These are phyloP conservation scores for Clivina fossor DNA, from an alignment of 2,888 invertebrate species.

Conservation along the genomic window DNA sequence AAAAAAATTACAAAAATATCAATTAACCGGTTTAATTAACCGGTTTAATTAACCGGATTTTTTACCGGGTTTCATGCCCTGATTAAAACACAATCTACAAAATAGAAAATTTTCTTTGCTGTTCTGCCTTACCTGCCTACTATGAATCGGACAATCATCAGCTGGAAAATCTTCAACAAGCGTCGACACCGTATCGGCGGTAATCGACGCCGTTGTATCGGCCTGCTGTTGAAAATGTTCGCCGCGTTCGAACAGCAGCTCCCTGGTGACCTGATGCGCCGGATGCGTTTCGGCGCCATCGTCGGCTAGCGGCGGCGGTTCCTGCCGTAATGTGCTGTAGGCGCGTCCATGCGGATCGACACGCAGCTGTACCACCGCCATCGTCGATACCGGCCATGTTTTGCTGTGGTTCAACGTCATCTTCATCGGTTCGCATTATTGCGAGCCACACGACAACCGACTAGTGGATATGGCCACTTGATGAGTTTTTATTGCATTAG, in stretches of 20 bases:
- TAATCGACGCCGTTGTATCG: not conserved
- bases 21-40: no score
- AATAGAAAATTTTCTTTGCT: no score
- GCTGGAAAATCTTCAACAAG: slow-evolving; percentile 13
- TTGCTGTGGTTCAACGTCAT: slow-evolving; percentile 54
- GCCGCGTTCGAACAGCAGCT: not conserved
- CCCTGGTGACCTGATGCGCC: slow-evolving; percentile 7
- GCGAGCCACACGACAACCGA: not conserved
- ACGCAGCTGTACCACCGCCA: slow-evolving; percentile 52
- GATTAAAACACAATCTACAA: no score
- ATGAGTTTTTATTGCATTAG: no score
- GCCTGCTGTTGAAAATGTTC: not conserved
- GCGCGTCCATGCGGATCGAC: slow-evolving; percentile 51
- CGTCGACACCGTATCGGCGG: slow-evolving; percentile 20
- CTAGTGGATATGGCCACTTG: no score
- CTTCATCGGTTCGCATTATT: slow-evolving; percentile 3
- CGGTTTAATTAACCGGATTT: no score
- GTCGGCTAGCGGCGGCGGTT: slow-evolving; percentile 12
- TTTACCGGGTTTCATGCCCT: no score
- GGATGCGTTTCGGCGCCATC: not conserved
- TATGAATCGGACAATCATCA: slow-evolving; percentile 21
- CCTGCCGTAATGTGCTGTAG: slow-evolving; percentile 46
- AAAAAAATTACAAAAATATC: no score
- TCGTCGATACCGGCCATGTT: slow-evolving; percentile 53
- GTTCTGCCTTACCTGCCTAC: slow-evolving; percentile 17